These are phyloP conservation scores for Epizoanthus illoricatus DNA, from an alignment of 92 coral and sea anemone species.

Conservation along the genomic window DNA sequence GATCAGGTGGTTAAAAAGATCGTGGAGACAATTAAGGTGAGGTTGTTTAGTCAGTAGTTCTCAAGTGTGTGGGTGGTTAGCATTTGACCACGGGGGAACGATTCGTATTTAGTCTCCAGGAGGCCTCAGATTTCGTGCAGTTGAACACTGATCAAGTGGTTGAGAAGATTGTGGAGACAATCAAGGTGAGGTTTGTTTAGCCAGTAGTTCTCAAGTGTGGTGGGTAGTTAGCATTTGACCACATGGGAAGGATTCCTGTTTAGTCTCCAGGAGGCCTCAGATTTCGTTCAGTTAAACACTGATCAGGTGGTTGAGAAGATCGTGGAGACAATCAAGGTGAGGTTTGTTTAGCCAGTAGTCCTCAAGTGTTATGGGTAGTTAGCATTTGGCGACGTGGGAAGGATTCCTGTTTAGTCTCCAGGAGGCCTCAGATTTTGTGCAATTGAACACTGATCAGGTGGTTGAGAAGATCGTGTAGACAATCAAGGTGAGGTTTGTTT, in stretches of 20 bases:
- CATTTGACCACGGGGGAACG: conserved; percentile 91
- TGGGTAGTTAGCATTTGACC: neutral
- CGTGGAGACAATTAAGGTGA: too few species aligned
- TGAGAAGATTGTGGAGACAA: conserved; percentile 68
- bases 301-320: conserved; percentile 67
- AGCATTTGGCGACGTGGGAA: too few species aligned
- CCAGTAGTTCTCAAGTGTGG: too few species aligned
- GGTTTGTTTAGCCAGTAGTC: neutral
- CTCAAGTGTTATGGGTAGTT: too few species aligned
- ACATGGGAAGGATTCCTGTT: conserved; percentile 90
- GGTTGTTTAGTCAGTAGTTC: too few species aligned
- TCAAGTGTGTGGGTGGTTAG: too few species aligned
- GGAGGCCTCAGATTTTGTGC: too few species aligned
- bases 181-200: conserved; percentile 53
- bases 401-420: too few species aligned
- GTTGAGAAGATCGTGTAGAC: too few species aligned
- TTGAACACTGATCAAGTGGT: conserved; percentile 63
- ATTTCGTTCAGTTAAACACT: conserved; percentile 76
- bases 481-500: too few species aligned
- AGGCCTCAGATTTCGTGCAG: conserved; percentile 89
- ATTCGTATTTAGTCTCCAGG: conserved; percentile 83
- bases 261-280: conserved; percentile 89
- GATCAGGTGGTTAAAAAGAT: conserved; percentile 62
- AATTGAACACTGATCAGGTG: too few species aligned
- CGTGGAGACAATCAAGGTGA: conserved; percentile 69